Evolutionary conservation across 2,888 invertebrate genomes (phyloP).

Genomic region (Dicycla oo): DNA sequence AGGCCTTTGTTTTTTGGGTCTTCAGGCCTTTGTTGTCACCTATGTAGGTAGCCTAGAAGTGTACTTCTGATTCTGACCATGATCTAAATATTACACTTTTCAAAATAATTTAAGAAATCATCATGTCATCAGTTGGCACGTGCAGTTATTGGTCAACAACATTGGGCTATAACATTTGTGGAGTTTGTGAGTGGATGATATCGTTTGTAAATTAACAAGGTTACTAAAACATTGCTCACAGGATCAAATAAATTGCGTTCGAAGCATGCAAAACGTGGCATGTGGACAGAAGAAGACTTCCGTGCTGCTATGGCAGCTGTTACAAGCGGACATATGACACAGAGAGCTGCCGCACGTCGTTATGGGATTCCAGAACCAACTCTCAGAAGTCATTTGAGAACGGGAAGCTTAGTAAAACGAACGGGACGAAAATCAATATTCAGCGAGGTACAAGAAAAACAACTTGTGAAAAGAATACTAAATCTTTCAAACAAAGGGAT

Average conservation of each 20-base stretch:
- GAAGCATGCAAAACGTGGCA: background rate
- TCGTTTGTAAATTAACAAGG: too few species aligned
- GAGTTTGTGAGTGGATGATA: background rate
- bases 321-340: background rate
- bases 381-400: conserved; percentile 13
- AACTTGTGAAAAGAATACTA: conserved; percentile 7
- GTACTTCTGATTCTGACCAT: background rate
- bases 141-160: background rate
- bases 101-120: too few species aligned
- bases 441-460: conserved; percentile 15
- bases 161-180: background rate
- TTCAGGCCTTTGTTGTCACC: background rate
- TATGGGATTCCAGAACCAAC: conserved; percentile 27
- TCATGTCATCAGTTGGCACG: background rate
- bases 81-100: background rate
- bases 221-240: too few species aligned
- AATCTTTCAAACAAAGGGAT: background rate
- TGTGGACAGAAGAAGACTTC: conserved; percentile 16
- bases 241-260: background rate
- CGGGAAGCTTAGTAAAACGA: conserved; percentile 8
- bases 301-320: conserved; percentile 20
- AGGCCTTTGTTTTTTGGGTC: too few species aligned
- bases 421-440: background rate
- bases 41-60: background rate
- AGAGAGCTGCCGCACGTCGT: background rate